Base-by-base conservation (phyloP, 2,113 vertebrate species). In the Panurus biarmicus region DNA sequence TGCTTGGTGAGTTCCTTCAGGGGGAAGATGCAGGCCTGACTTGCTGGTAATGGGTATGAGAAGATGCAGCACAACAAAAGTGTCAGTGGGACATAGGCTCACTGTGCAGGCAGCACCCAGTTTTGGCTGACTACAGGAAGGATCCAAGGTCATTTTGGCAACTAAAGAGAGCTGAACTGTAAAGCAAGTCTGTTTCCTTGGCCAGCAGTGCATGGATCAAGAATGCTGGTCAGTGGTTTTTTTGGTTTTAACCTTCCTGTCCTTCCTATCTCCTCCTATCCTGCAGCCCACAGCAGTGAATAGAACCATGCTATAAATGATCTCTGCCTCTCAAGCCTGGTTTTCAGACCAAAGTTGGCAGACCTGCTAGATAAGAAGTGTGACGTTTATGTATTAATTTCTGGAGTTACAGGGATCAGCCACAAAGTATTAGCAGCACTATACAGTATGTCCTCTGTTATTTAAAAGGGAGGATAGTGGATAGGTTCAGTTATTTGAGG, bases 401-500 rank as follows among this genome's bases (percentile, higher is more conserved):
- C 85, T 96, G 87, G 67, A 86, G 90, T 96, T 94, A 85, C 56
- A 72, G 40, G 65, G 58, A 91, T 93, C 75, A 90, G 44, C 65
- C 17, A 3, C 51, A 77, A 74, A 89, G 65, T 60, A 75, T 71
- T 93, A 90, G 14, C 73, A 58, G 51, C 25, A 24, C 50, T 73
- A 21, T 48, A 87, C 87, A 93, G 56, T 94, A 28, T 64, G 33
- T 77, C 18, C 51, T 73, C 82, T 94, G 85, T 94, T 95, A 81
- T 60, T 96, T 92, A 92, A 92, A 90, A 92, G 73, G 35, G 53
- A 80, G 36, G 40, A 84, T 2, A 14, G 53, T 83, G 90, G 89
- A 71, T 88, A 86, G 51, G 31, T 91, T 88, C 72, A 81, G 82
- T 80, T 95, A 86, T 81, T 95, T 90, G 90, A 92, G 65, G 90